Evolutionary conservation across 2,888 invertebrate genomes (phyloP), one percentile per base, ranked within the genome.

Genomic region (Myathropa florea): DNA sequence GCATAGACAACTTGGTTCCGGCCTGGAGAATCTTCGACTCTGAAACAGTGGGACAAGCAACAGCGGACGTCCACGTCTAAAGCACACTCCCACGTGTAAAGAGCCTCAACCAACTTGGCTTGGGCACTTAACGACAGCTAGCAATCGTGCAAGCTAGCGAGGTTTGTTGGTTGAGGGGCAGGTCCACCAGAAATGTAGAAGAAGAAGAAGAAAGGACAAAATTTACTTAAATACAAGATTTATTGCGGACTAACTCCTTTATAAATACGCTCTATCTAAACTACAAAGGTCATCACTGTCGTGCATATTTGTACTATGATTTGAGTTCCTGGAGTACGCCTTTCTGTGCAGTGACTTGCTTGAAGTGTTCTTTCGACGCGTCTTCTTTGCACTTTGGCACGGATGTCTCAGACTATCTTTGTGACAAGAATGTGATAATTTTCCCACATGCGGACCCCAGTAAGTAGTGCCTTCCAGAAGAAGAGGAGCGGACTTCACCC

Each of bases 401-500:
- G 86, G 78, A 79, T 91, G 92, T 3, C 90, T 90, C 7, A 89
- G 67, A 1, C 90, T 91, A 18, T 91, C 91, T 55, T 89, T 89
- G 24, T 89, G 90, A 59, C 92, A 93, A 7, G 80, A 89, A 81
- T 93, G 93, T 0, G 91, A 90, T 3, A 91, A 79, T 70, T 92
- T 92, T 12, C 92, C 92, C 10, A 92, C 91, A 75, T 91, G 89
- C 0, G 92, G 91, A 2, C 91, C 90, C 91, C 92, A 92, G 68
- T 89, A 90, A 2, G 92, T 92, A 2, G 89, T 87, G 0, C 93
- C 93, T 83, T 93, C 93, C 3, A 93, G 89, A 4, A 93, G 88
- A 2, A 93, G 85, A 0, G 93, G 93, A 0, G 92, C 92, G 0
- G 92, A 91, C 85, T 92, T 92, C 1, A 93, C 93, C 0, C 93